A percentile compares a stretch with the other conserved stretches of the same genome.
Evolutionary conservation across 2,797 vertebrate species (phyloP).

Genomic region (Onychomys arenicola): DNA sequence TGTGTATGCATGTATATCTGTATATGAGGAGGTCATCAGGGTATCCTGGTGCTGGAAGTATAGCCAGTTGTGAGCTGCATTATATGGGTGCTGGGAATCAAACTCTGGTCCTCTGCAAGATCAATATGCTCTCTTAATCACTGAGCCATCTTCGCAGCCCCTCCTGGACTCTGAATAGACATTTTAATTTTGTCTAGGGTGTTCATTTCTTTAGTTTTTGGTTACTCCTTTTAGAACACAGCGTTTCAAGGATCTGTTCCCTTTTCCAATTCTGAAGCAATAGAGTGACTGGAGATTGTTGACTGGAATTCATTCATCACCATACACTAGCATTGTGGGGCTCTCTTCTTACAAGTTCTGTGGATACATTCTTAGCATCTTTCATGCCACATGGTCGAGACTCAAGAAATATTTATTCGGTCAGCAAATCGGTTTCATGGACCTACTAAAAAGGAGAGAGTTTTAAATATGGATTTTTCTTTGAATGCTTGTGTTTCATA

Average conservation of each 20-base stretch:
- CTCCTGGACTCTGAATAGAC: background rate
- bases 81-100: background rate
- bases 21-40: background rate
- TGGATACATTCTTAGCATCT: slow-evolving; percentile 28
- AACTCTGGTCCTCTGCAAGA: background rate
- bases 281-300: background rate
- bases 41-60: background rate
- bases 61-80: background rate
- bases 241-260: background rate
- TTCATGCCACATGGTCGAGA: background rate
- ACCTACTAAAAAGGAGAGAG: background rate
- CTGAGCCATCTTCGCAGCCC: background rate
- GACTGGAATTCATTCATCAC: background rate
- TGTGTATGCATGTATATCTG: background rate
- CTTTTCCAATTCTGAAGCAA: slow-evolving; percentile 16
- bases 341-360: background rate
- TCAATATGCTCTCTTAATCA: background rate
- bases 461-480: slow-evolving; percentile 60
- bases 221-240: background rate
- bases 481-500: background rate
- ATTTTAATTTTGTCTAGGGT: background rate
- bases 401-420: slow-evolving; percentile 25
- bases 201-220: slow-evolving; percentile 51
- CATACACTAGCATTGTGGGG: background rate
- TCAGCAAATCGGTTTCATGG: slow-evolving; percentile 27